Evolutionary conservation across 2,888 invertebrate species (phyloP).

Genomic region (Disparrhopalites patrizii): DNA sequence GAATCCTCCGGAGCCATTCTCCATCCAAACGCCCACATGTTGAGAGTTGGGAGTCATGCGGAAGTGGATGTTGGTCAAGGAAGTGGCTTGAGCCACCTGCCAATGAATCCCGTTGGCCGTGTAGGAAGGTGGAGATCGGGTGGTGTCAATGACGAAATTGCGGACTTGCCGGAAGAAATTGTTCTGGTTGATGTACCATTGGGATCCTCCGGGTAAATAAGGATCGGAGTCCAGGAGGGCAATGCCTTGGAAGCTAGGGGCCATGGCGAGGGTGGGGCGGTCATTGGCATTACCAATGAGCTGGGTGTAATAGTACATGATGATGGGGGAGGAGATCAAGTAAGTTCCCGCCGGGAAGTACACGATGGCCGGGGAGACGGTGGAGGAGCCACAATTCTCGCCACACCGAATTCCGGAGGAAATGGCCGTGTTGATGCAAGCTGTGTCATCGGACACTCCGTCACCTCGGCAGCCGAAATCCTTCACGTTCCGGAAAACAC

Average conservation of each 20-base stretch:
- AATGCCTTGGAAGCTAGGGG: slow-evolving; percentile 34
- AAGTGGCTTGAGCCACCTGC: slow-evolving; percentile 45
- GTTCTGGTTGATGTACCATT: slow-evolving; percentile 41
- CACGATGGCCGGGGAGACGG: slow-evolving; percentile 35
- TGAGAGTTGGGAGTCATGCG: slow-evolving; percentile 33
- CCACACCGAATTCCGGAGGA: slow-evolving; percentile 40
- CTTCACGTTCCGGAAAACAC: slow-evolving; percentile 42
- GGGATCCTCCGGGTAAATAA: slow-evolving; percentile 35
- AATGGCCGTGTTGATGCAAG: slow-evolving; percentile 42
- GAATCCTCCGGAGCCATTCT: slow-evolving; percentile 44
- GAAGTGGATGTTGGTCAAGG: slow-evolving; percentile 39
- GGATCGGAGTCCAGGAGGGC: slow-evolving; percentile 42
- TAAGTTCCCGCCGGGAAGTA: slow-evolving; percentile 43
- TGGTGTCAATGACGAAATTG: slow-evolving; percentile 39
- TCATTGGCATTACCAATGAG: slow-evolving; percentile 40
- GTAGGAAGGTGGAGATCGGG: slow-evolving; percentile 25
- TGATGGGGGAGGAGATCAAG: slow-evolving; percentile 37
- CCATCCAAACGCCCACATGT: slow-evolving; percentile 41
- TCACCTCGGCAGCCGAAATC: slow-evolving; percentile 43
- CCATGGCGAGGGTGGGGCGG: slow-evolving; percentile 35
- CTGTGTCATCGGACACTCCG: slow-evolving; percentile 41
- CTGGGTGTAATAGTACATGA: slow-evolving; percentile 45
- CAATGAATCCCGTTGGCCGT: slow-evolving; percentile 41
- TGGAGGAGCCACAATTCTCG: slow-evolving; percentile 39
- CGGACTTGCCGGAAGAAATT: slow-evolving; percentile 45